Conservation (phyloP, 2,797 vertebrate species). For the Myioborus melanocephalus region DNA sequence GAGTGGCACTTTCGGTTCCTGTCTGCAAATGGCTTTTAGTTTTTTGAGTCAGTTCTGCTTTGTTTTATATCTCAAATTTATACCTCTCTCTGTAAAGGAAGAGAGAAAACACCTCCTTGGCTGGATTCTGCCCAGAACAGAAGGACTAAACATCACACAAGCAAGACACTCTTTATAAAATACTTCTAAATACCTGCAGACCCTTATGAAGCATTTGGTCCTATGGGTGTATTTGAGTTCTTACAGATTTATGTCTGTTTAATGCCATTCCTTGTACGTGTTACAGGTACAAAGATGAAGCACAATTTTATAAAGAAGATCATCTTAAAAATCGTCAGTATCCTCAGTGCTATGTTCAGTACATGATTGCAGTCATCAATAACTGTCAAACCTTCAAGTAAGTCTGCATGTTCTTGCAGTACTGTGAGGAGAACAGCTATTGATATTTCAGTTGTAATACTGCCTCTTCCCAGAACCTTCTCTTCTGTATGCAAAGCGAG, state of each 20-base stretch:
- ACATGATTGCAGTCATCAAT: constrained; percentile 96
- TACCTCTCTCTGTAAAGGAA: neutral
- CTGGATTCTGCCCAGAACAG: neutral
- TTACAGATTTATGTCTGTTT: neutral
- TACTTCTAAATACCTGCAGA: neutral
- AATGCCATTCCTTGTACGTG: neutral
- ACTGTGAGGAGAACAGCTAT: neutral
- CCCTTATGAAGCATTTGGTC: neutral
- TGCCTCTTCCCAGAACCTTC: neutral
- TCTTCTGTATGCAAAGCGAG: neutral
- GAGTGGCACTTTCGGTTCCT: neutral
- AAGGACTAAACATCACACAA: neutral
- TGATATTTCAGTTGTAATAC: neutral
- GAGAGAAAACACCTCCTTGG: neutral
- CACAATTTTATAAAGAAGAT: constrained; percentile 88
- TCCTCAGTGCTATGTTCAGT: constrained; percentile 94
- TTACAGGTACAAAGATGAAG: constrained; percentile 90
- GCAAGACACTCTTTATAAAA: neutral
- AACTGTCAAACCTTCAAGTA: constrained; percentile 98
- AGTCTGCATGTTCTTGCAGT: constrained; percentile 15
- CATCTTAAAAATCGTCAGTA: constrained; percentile 88
- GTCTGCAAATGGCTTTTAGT: neutral
- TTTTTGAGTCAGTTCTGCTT: neutral
- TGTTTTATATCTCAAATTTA: neutral
- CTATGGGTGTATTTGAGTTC: neutral